A percentile compares a stretch with the other conserved stretches of the same genome.
These are phyloP conservation scores for Syrista parreyssii DNA, from an alignment of 2,888 invertebrate species.

Conservation along the genomic window DNA sequence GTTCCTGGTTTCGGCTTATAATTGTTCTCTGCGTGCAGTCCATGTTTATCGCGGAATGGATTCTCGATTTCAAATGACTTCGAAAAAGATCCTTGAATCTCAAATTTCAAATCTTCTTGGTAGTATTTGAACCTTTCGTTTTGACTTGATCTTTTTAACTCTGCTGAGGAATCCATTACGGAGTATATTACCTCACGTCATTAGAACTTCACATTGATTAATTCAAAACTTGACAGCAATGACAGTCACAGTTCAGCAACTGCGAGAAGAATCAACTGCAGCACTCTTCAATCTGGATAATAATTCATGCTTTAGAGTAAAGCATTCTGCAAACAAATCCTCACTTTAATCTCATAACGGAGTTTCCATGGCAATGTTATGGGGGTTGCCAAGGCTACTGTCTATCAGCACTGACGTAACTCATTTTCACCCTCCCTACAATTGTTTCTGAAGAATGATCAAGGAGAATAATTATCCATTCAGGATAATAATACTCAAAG, in stretches of 20 bases:
- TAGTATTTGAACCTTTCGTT: not conserved
- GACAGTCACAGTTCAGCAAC: not conserved
- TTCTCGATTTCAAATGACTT: not conserved
- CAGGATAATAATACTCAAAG: not conserved
- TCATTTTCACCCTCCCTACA: not conserved
- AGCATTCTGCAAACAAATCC: conserved; percentile 13
- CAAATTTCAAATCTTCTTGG: not conserved
- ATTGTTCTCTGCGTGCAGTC: not conserved
- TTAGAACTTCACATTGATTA: not conserved
- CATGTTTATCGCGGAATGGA: not conserved
- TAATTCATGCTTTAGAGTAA: not conserved
- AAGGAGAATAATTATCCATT: not conserved
- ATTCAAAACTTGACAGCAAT: not conserved
- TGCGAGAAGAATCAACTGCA: not conserved
- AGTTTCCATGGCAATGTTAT: conserved; percentile 26
- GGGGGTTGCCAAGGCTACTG: conserved; percentile 15
- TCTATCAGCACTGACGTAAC: not conserved
- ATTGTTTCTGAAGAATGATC: not conserved
- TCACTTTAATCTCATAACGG: conserved; percentile 14
- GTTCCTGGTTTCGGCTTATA: not conserved
- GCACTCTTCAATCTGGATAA: not conserved
- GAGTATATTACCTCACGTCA: not conserved
- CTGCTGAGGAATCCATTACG: not conserved
- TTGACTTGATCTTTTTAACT: not conserved
- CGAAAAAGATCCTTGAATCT: not conserved